phyloP scores from a whole-genome alignment of 2,113 vertebrate genomes.

The Cranoglanis bouderius region DNA sequence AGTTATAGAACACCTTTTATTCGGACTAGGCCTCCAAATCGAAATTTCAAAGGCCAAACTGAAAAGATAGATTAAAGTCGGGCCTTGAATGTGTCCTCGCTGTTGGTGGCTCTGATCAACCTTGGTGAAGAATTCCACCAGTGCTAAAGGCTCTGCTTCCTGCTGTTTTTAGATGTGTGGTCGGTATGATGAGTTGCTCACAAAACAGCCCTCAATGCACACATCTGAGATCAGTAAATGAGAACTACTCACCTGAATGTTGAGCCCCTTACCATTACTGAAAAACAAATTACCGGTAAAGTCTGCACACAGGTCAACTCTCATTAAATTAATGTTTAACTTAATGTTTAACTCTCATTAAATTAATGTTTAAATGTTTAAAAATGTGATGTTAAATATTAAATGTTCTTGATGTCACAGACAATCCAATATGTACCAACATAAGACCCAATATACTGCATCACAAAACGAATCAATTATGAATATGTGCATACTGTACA shows the following conservation, averaged over 20 bases:
- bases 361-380: too few species aligned
- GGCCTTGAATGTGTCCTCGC: conserved; percentile 24
- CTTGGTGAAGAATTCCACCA: conserved; percentile 28
- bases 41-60: conserved; percentile 18
- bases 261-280: neutral
- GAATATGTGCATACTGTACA: neutral
- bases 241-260: neutral
- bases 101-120: conserved; percentile 16
- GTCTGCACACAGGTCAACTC: neutral
- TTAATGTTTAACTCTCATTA: neutral
- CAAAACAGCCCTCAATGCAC: neutral
- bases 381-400: neutral
- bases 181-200: conserved; percentile 12
- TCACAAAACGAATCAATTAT: neutral
- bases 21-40: neutral
- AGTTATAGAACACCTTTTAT: conserved; percentile 27
- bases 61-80: neutral
- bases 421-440: neutral
- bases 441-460: neutral
- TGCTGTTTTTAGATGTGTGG: conserved; percentile 11
- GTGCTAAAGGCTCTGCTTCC: conserved; percentile 4
- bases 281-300: neutral
- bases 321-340: neutral
- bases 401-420: neutral
- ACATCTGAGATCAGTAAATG: neutral